Evolutionary conservation across 2,113 vertebrate genomes (phyloP).

Genomic region (Rhinolophus ferrumequinum): DNA sequence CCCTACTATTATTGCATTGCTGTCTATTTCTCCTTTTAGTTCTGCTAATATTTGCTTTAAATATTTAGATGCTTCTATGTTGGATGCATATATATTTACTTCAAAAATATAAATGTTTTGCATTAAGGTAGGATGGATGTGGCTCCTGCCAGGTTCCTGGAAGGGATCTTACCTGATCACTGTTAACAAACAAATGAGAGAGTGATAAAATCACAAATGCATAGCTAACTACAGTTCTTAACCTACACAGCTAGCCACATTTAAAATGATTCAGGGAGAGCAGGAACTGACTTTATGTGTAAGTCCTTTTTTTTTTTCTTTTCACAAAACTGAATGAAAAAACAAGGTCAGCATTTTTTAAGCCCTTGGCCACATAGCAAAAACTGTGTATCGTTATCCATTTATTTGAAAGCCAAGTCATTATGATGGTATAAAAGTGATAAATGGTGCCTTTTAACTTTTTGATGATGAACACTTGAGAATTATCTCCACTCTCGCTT

Average conservation of each 20-base stretch:
- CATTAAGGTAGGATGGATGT: background rate
- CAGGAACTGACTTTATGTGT: conserved; percentile 59
- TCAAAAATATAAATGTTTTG: background rate
- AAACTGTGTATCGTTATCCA: conserved; percentile 89
- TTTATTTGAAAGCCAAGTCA: conserved; percentile 70
- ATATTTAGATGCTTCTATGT: background rate
- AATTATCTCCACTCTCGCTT: background rate
- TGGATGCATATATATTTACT: background rate
- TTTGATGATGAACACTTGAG: background rate
- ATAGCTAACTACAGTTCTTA: conserved; percentile 87
- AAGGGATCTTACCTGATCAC: background rate
- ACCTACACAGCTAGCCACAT: conserved; percentile 88
- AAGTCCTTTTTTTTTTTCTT: conserved; percentile 58
- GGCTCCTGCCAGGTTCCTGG: background rate
- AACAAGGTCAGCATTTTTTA: conserved; percentile 79
- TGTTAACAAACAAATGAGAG: background rate
- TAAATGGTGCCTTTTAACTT: background rate
- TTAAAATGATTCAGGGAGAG: conserved; percentile 79
- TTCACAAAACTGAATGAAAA: conserved; percentile 74
- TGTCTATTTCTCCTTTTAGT: background rate
- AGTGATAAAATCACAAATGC: conserved; percentile 86
- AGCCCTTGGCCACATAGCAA: conserved; percentile 87
- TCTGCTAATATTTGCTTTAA: background rate
- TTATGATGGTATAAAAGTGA: background rate
- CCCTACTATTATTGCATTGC: background rate